A percentile compares a stretch with the other conserved stretches of the same genome.
Conservation (phyloP, 2,113 vertebrate species). For the Coryphaenoides rupestris region DNA sequence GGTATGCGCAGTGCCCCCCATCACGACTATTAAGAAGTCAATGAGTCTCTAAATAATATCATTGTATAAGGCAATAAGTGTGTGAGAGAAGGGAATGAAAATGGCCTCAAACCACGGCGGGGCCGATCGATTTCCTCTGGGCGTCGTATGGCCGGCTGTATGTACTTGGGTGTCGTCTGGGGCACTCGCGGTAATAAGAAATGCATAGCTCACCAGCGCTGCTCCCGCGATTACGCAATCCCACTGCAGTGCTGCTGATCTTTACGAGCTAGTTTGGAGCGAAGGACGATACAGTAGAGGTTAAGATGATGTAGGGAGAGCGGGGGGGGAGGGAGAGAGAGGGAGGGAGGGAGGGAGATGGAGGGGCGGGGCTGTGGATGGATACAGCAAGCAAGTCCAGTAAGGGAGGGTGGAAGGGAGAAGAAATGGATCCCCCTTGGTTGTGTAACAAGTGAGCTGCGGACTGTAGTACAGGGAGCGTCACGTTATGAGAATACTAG, state of each 20-base stretch:
- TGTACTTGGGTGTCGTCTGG: slow-evolving; percentile 44
- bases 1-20: too few relatives aligned
- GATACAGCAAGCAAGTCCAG: too few relatives aligned
- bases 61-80: too few relatives aligned
- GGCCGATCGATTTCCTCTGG: slow-evolving; percentile 58
- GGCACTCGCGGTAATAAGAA: slow-evolving; percentile 54
- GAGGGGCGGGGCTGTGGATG: slow-evolving; percentile 2
- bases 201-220: slow-evolving; percentile 45
- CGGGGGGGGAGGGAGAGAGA: neutral
- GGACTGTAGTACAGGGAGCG: slow-evolving; percentile 6
- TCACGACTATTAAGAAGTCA: too few relatives aligned
- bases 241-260: slow-evolving; percentile 65
- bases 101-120: slow-evolving; percentile 15
- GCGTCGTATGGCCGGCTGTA: slow-evolving; percentile 49
- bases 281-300: slow-evolving; percentile 61
- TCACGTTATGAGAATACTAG: neutral
- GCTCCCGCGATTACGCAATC: slow-evolving; percentile 53
- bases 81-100: neutral
- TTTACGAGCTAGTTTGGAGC: slow-evolving; percentile 56
- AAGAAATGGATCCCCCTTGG: slow-evolving; percentile 34
- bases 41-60: too few relatives aligned
- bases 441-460: slow-evolving; percentile 42
- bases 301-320: slow-evolving; percentile 40
- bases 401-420: slow-evolving; percentile 8
- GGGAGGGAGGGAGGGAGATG: neutral